A percentile compares a stretch with the other conserved stretches of the same genome.
phyloP scores from a whole-genome alignment of 64 coral and sea anemone genomes.

The Porites lutea region DNA sequence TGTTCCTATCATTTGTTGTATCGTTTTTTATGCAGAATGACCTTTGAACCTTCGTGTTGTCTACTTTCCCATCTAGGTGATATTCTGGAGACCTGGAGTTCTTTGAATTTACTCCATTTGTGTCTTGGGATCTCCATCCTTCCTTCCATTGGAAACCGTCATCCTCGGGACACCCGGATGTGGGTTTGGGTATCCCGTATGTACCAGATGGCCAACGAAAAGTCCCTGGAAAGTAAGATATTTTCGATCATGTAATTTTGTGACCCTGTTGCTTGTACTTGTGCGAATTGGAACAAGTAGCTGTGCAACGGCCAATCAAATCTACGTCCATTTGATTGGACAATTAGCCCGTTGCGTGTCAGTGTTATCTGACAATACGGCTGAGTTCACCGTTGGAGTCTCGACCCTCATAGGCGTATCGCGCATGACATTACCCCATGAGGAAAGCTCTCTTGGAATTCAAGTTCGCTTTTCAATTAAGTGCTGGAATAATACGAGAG shows the following conservation, averaged over 20 bases:
- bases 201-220: conserved; percentile 19
- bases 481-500: no score
- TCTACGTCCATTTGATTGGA: no score
- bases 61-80: conserved; percentile 38
- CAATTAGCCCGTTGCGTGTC: no score
- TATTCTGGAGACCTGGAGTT: conserved; percentile 4
- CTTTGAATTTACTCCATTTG: background rate
- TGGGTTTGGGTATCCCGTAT: conserved; percentile 36
- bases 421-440: no score
- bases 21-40: conserved; percentile 54
- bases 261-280: no score
- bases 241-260: background rate
- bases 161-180: conserved; percentile 34
- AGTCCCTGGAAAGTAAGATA: background rate
- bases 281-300: no score
- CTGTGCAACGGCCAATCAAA: no score
- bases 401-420: no score
- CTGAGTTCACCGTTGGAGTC: no score
- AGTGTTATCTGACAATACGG: no score
- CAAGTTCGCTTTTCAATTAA: no score
- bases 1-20: background rate
- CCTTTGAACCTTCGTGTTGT: conserved; percentile 10
- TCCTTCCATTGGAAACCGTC: conserved; percentile 40
- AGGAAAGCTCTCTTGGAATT: no score
- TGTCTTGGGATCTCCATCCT: conserved; percentile 57